A percentile compares a stretch with the other conserved stretches of the same genome.
Evolutionary conservation across 2,888 invertebrate genomes (phyloP).

Genomic region (Eilema sororculum): DNA sequence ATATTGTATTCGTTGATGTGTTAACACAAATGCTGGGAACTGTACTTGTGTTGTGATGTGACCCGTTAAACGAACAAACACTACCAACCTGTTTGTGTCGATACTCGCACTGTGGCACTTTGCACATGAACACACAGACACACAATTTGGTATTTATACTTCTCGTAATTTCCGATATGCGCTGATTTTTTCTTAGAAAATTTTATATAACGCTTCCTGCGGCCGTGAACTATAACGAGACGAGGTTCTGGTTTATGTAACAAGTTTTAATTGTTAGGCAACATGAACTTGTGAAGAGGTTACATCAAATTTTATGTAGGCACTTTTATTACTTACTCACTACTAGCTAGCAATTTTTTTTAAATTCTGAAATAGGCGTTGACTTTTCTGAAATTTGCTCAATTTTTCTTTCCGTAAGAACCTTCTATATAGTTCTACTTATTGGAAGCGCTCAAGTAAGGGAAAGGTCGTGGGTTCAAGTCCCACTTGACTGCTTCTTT

Average conservation of each 20-base stretch:
- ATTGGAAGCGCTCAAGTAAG: too few relatives aligned
- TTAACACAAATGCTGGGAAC: neutral
- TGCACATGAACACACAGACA: constrained; percentile 19
- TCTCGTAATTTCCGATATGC: neutral
- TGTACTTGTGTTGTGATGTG: constrained; percentile 45
- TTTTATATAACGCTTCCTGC: neutral
- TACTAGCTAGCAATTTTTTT: neutral
- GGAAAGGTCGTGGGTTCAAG: too few relatives aligned
- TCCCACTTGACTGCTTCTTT: too few relatives aligned
- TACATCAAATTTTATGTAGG: constrained; percentile 20
- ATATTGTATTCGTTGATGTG: too few relatives aligned
- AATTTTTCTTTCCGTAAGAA: neutral
- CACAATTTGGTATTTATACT: neutral
- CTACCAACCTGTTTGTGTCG: constrained; percentile 45
- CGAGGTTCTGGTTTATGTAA: constrained; percentile 14
- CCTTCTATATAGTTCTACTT: constrained; percentile 6
- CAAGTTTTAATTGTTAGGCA: constrained; percentile 25
- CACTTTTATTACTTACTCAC: neutral
- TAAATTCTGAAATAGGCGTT: neutral
- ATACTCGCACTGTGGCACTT: constrained; percentile 31
- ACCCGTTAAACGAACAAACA: constrained; percentile 56
- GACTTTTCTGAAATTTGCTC: neutral
- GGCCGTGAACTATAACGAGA: constrained; percentile 12
- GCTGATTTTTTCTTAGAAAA: neutral
- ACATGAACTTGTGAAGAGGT: constrained; percentile 17